These are phyloP conservation scores for Conomelus anceps DNA, from an alignment of 2,888 invertebrate species.

Conservation along the genomic window DNA sequence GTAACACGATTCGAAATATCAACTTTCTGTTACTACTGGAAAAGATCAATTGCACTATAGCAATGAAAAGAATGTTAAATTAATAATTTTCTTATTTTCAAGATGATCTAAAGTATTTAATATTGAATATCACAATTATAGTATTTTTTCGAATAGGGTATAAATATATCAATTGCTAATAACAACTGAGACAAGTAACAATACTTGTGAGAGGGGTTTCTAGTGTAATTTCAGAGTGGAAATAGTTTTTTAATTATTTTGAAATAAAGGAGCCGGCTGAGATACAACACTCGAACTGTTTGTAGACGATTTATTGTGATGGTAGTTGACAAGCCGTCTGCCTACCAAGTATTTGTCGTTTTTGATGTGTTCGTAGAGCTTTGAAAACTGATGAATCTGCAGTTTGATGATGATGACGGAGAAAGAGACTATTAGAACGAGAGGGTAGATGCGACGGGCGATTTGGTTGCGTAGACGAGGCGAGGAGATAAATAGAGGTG, in stretches of 20 bases:
- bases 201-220: background rate
- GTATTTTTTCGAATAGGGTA: too few relatives aligned
- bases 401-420: constrained; percentile 50
- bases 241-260: background rate
- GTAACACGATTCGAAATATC: too few relatives aligned
- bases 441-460: constrained; percentile 82
- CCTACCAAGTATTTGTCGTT: constrained; percentile 99
- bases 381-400: constrained; percentile 87
- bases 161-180: background rate
- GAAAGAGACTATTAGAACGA: constrained; percentile 65
- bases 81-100: too few relatives aligned
- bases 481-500: constrained; percentile 60
- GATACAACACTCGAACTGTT: constrained; percentile 1
- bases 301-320: constrained; percentile 41
- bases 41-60: too few relatives aligned
- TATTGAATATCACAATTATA: too few relatives aligned
- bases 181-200: background rate
- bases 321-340: constrained; percentile 93
- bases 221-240: background rate
- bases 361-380: constrained; percentile 95
- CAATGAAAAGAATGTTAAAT: too few relatives aligned
- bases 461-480: constrained; percentile 66
- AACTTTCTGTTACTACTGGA: too few relatives aligned
- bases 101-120: too few relatives aligned
- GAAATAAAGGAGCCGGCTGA: background rate